These are phyloP conservation scores for Drosophila ezoana DNA, from an alignment of 2,888 invertebrate genomes.

Conservation along the genomic window DNA sequence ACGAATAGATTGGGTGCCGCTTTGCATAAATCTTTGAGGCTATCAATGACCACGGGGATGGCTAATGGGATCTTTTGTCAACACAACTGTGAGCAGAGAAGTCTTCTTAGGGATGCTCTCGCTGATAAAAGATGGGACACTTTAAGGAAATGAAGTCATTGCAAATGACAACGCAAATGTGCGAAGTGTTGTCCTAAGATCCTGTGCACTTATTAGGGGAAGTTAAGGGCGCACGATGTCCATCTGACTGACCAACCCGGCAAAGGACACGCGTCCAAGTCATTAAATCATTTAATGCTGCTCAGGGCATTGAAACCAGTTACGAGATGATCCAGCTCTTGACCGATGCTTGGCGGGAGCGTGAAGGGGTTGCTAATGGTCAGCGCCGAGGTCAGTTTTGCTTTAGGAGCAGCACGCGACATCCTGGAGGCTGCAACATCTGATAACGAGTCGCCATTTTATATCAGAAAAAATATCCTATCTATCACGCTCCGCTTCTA, in stretches of 20 bases:
- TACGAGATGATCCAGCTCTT: conserved; percentile 9
- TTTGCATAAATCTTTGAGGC: conserved; percentile 35
- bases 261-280: conserved; percentile 60
- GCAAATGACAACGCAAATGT: conserved; percentile 59
- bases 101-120: conserved; percentile 1
- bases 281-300: conserved; percentile 42
- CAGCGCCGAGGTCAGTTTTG: conserved; percentile 41
- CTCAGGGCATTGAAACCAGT: conserved; percentile 64
- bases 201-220: conserved; percentile 14
- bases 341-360: background rate
- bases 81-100: background rate
- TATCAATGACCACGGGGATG: conserved; percentile 32
- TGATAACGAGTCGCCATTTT: conserved; percentile 26
- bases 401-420: conserved; percentile 38
- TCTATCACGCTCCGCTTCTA: background rate
- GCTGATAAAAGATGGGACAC: conserved; percentile 18
- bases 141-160: conserved; percentile 38
- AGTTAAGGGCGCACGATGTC: conserved; percentile 21
- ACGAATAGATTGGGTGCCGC: conserved; percentile 7
- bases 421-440: conserved; percentile 5
- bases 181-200: conserved; percentile 33
- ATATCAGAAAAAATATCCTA: background rate
- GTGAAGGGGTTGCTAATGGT: conserved; percentile 43
- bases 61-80: conserved; percentile 39
- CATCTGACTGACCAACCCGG: conserved; percentile 42